Conservation (phyloP, 2,888 invertebrate genomes). For the Yponomeuta malinellus region DNA sequence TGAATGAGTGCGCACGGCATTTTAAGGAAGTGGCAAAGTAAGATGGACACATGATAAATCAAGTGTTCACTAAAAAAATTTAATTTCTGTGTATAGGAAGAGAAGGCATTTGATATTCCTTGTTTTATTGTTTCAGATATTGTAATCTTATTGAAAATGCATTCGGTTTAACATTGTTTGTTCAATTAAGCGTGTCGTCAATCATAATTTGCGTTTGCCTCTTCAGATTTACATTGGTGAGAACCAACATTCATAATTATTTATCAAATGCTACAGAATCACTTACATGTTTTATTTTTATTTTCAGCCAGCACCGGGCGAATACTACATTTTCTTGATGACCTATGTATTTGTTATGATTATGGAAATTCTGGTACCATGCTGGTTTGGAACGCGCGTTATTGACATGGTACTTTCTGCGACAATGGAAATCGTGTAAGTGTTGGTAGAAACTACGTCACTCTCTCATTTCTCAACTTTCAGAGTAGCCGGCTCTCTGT, state of each 20-base stretch:
- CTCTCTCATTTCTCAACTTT: constrained; percentile 18
- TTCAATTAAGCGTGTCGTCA: constrained; percentile 48
- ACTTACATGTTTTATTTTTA: too few relatives aligned
- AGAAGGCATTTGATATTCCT: too few relatives aligned
- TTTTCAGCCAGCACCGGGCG: neutral
- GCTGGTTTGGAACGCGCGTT: constrained; percentile 51
- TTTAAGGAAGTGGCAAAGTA: constrained; percentile 41
- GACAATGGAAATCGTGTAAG: neutral
- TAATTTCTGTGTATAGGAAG: too few relatives aligned
- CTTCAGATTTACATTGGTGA: constrained; percentile 53
- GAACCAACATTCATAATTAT: constrained; percentile 17
- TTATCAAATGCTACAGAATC: neutral
- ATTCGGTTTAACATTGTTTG: constrained; percentile 43
- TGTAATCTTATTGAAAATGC: constrained; percentile 40
- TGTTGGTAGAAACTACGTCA: neutral
- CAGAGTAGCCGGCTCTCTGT: constrained; percentile 44
- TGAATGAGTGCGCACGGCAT: constrained; percentile 40
- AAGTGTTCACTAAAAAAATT: too few relatives aligned
- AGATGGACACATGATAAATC: constrained; percentile 19
- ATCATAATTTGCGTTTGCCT: constrained; percentile 51
- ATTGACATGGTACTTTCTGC: constrained; percentile 38
- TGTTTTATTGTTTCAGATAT: constrained; percentile 37
- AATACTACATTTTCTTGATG: constrained; percentile 45
- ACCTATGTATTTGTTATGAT: constrained; percentile 45
- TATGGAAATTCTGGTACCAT: constrained; percentile 46